Base-by-base conservation (phyloP, 2,113 vertebrate species). In the Paracyprichromis sp. region DNA sequence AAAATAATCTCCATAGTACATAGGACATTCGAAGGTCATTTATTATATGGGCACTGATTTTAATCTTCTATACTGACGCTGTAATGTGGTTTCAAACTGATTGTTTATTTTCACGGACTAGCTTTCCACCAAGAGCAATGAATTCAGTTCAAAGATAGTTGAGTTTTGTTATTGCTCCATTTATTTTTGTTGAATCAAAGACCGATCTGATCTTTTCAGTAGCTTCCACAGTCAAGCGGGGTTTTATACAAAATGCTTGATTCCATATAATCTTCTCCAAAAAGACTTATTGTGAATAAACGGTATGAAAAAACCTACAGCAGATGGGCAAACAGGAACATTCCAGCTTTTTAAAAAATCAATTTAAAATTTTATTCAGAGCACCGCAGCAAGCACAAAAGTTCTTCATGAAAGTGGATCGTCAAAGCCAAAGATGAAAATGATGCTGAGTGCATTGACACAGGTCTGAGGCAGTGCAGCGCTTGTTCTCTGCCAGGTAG, bases 401-500 rank as follows among this genome's bases (percentile, higher is more conserved):
- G 88, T 84, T 79, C 17, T 36, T 81, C 50, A 53, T 86, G 52
- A 84, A 88, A 89, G 82, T n/a, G 6, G 7, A 73, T 83, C 19
- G 85, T 90, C 82, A 92, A 73, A 92, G 61, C 36, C 59, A 38
- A 47, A 86, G 26, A 81, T 54, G 80, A 87, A 88, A 88, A 57
- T 76, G 47, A 24, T 69, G 40, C 85, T 59, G 56, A 84, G 57
- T 71, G 73, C 79, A 79, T 1, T 76, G 84, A 63, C 86, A 89
- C 26, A 34, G 83, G 63, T 85, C 43, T 89, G 73, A 83, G 34
- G 84, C 52, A 87, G 86, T 6, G 31, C 26, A 40, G 66, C 80
- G 78, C 86, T 79, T 86, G 83, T 83, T 80, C 66, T 66, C 71
- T 90, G 78, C 80, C 88, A 82, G 86, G 84, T 89, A 84, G 82